These are phyloP conservation scores for Poecilia wingei DNA, from an alignment of 2,797 vertebrate species.

Conservation along the genomic window DNA sequence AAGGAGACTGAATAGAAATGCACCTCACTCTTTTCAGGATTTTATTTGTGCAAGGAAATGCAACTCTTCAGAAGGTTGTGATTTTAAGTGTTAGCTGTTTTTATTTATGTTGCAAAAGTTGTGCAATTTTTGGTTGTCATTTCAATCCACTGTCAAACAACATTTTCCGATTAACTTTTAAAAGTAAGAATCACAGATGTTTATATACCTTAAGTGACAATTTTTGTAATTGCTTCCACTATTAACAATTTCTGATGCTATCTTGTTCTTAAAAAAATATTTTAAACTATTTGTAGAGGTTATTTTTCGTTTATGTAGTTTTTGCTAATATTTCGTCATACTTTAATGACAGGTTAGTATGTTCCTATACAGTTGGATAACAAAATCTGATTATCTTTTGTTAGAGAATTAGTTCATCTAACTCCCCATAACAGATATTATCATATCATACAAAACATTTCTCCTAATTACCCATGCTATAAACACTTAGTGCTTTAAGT, in stretches of 20 bases:
- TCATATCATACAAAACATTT: background rate
- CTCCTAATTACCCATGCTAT: background rate
- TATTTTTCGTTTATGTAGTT: background rate
- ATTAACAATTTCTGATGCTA: background rate
- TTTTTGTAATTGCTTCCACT: background rate
- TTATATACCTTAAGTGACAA: background rate
- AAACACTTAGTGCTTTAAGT: background rate
- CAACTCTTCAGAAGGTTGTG: background rate
- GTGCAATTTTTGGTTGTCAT: background rate
- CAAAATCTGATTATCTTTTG: background rate
- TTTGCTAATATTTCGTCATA: background rate
- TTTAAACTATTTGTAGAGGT: background rate
- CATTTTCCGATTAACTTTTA: background rate
- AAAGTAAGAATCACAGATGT: background rate
- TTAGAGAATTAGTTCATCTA: background rate
- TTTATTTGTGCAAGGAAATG: background rate
- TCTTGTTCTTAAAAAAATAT: background rate
- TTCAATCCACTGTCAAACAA: background rate
- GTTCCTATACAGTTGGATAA: background rate
- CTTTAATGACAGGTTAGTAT: background rate
- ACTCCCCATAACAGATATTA: background rate
- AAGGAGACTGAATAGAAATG: background rate
- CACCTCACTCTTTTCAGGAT: background rate
- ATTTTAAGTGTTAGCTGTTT: background rate
- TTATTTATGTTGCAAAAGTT: background rate